phyloP scores from a whole-genome alignment of 1,140 invertebrate species.

The Odontomachus brunneus region DNA sequence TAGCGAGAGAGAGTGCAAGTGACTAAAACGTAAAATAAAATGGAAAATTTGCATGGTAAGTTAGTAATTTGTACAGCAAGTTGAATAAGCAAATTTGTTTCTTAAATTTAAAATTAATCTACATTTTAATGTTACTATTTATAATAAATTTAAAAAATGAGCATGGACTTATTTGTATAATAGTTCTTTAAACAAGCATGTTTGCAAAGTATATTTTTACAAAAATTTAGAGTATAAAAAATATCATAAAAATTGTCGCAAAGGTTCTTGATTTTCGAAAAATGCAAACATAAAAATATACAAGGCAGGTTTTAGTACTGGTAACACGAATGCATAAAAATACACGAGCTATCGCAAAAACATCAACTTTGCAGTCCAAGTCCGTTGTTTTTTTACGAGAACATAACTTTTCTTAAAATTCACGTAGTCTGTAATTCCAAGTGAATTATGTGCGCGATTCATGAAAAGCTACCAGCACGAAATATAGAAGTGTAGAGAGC shows the following conservation, averaged over 20 bases:
- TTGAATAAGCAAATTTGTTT: neutral
- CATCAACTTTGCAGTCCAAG: neutral
- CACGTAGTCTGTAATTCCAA: neutral
- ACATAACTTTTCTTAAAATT: neutral
- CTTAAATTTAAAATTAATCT: no score
- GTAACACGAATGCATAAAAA: constrained; percentile 6
- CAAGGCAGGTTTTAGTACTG: neutral
- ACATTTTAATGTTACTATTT: no score
- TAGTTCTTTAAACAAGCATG: no score
- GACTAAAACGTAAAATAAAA: no score
- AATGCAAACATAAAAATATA: constrained; percentile 6
- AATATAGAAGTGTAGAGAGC: no score
- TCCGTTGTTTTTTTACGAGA: neutral
- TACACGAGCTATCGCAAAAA: neutral
- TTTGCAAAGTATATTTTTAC: no score
- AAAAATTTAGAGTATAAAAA: neutral
- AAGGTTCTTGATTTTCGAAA: neutral
- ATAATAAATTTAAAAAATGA: no score
- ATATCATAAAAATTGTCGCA: constrained; percentile 27
- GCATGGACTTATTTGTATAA: no score
- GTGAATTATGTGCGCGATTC: neutral
- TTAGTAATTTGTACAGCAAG: no score
- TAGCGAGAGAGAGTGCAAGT: no score
- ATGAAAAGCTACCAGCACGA: no score
- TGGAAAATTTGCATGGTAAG: no score